phyloP scores from a whole-genome alignment of 2,113 vertebrate species.

The Oryzias javanicus region DNA sequence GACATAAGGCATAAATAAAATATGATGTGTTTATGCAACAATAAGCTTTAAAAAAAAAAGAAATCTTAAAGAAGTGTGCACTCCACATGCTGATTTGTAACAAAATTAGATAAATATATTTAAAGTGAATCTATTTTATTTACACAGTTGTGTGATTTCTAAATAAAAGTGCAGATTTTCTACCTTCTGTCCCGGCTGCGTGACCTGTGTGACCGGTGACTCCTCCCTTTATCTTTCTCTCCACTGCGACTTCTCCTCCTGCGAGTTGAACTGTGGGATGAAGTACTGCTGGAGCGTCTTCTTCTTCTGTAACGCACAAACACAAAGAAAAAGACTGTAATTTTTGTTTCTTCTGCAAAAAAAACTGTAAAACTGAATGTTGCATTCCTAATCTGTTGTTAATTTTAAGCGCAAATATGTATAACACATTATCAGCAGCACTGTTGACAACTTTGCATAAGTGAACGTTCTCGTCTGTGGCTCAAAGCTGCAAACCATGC shows the following conservation, averaged over 20 bases:
- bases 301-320: constrained; percentile 77
- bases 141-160: background rate
- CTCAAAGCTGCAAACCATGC: constrained; percentile 37
- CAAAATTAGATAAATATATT: too few species aligned
- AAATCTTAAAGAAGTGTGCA: too few species aligned
- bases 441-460: constrained; percentile 40
- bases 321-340: constrained; percentile 5
- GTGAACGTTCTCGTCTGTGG: constrained; percentile 16
- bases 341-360: background rate
- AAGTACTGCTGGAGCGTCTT: constrained; percentile 90
- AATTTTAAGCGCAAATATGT: constrained; percentile 26
- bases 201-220: constrained; percentile 85
- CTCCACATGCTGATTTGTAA: too few species aligned
- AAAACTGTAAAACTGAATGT: constrained; percentile 23
- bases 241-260: constrained; percentile 85
- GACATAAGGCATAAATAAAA: constrained; percentile 38
- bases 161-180: constrained; percentile 1
- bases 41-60: constrained; percentile 37
- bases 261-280: constrained; percentile 87
- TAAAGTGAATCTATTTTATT: too few species aligned
- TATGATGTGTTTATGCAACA: constrained; percentile 40
- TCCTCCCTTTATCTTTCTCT: constrained; percentile 85
- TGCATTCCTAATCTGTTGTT: constrained; percentile 24
- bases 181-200: constrained; percentile 90
- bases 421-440: constrained; percentile 15